Evolutionary conservation across 2,113 vertebrate species (phyloP).

Genomic region (Percopsis transmontana): DNA sequence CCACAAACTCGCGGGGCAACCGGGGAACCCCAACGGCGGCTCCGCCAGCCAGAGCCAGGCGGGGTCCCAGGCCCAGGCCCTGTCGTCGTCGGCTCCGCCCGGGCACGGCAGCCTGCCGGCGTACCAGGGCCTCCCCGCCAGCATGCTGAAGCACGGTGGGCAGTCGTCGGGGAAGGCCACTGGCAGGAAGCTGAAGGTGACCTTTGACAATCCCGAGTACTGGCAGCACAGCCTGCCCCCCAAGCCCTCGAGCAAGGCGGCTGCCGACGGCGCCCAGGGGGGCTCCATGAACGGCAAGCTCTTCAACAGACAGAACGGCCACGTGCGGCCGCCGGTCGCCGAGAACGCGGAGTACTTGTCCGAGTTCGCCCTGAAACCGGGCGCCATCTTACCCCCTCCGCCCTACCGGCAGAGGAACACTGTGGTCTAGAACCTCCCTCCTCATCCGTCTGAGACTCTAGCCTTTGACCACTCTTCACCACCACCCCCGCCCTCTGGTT

Average conservation of each 20-base stretch:
- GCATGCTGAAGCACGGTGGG: slow-evolving; percentile 70
- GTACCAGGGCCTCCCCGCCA: slow-evolving; percentile 66
- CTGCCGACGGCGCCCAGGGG: slow-evolving; percentile 76
- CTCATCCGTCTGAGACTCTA: slow-evolving; percentile 13
- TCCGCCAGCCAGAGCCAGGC: slow-evolving; percentile 51
- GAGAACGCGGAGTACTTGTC: slow-evolving; percentile 97
- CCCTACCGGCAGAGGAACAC: slow-evolving; percentile 98
- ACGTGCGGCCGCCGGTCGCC: slow-evolving; percentile 88
- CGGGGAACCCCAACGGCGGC: slow-evolving; percentile 43
- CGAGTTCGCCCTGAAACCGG: slow-evolving; percentile 91
- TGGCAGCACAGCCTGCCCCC: slow-evolving; percentile 96
- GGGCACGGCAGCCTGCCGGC: slow-evolving; percentile 66
- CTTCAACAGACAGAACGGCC: slow-evolving; percentile 96
- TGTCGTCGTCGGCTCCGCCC: slow-evolving; percentile 50
- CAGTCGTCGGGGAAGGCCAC: slow-evolving; percentile 64
- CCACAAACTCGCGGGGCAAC: slow-evolving; percentile 59
- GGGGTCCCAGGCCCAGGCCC: slow-evolving; percentile 55
- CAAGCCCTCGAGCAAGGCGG: slow-evolving; percentile 82
- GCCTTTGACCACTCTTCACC: slow-evolving; percentile 41
- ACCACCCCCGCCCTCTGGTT: slow-evolving; percentile 29
- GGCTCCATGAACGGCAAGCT: slow-evolving; percentile 92
- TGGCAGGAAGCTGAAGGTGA: slow-evolving; percentile 91
- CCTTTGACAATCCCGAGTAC: slow-evolving; percentile 98
- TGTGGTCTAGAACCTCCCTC: slow-evolving; percentile 84
- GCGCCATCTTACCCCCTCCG: slow-evolving; percentile 91